phyloP scores from a whole-genome alignment of 2,888 invertebrate genomes.

The Patella caerulea region DNA sequence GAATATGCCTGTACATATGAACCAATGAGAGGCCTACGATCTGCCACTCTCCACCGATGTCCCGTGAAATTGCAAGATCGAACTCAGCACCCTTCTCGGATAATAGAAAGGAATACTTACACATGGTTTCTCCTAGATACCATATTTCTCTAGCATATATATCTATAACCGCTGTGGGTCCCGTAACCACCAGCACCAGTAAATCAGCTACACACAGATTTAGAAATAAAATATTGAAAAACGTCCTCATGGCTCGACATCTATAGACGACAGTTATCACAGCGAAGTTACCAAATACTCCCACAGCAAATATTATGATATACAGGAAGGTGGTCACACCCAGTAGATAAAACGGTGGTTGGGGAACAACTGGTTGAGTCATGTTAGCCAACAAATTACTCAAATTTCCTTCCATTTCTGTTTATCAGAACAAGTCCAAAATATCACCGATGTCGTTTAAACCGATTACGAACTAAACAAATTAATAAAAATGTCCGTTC shows the following conservation, averaged over 20 bases:
- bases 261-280: constrained; percentile 92
- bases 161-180: constrained; percentile 92
- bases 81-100: too few species aligned
- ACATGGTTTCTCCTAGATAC: constrained; percentile 92
- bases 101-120: constrained; percentile 78
- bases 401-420: too few species aligned
- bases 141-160: constrained; percentile 92
- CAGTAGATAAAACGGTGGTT: constrained; percentile 80
- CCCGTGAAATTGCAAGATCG: too few species aligned
- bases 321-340: constrained; percentile 90
- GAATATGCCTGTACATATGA: too few species aligned
- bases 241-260: constrained; percentile 84
- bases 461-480: too few species aligned
- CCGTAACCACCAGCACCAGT: constrained; percentile 90
- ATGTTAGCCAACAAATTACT: too few species aligned
- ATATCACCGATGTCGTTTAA: too few species aligned
- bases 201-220: constrained; percentile 94
- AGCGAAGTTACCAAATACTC: constrained; percentile 92
- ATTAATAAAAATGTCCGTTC: too few species aligned
- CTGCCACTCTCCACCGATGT: too few species aligned
- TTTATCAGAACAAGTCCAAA: too few species aligned
- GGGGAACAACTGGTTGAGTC: constrained; percentile 17
- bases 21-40: too few species aligned
- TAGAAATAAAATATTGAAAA: constrained; percentile 93
- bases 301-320: constrained; percentile 88